Conservation (phyloP, 2,888 invertebrate species). For the Conchocele bisecta region DNA sequence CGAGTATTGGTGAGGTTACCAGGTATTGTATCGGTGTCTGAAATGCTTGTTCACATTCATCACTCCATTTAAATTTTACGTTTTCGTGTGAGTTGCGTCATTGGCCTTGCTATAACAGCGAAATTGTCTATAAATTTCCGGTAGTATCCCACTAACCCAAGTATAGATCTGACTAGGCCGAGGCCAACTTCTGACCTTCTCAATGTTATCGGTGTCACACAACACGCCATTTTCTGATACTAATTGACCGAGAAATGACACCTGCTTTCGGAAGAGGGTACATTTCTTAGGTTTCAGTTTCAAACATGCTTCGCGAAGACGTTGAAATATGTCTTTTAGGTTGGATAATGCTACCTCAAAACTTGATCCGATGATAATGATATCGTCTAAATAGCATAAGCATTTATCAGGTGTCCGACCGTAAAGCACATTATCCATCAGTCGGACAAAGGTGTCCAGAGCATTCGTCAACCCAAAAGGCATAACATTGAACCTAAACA, state of each 20-base stretch:
- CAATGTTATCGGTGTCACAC: constrained; percentile 16
- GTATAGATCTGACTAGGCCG: constrained; percentile 8
- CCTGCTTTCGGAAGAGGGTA: constrained; percentile 16
- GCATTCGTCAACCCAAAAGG: constrained; percentile 18
- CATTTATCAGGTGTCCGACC: no score
- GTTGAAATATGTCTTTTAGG: neutral
- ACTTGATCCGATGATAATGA: neutral
- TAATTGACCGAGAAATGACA: constrained; percentile 15
- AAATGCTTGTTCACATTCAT: constrained; percentile 12
- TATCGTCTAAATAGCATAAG: constrained; percentile 9
- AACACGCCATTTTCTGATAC: constrained; percentile 11
- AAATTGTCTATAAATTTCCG: constrained; percentile 23
- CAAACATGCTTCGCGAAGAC: constrained; percentile 6
- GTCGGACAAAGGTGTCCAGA: constrained; percentile 2
- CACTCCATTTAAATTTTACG: constrained; percentile 11
- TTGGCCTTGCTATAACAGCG: neutral
- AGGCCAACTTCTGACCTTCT: constrained; percentile 6
- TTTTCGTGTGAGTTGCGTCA: constrained; percentile 5
- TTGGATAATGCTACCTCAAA: constrained; percentile 2
- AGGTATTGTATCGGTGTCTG: constrained; percentile 2
- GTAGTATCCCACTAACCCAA: constrained; percentile 22
- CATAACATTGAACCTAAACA: constrained; percentile 22
- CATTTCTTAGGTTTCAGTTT: constrained; percentile 20
- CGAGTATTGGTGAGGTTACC: neutral
- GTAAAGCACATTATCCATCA: neutral